These are phyloP conservation scores for Calliphora vicina DNA, from an alignment of 1,140 invertebrate genomes.

Conservation along the genomic window DNA sequence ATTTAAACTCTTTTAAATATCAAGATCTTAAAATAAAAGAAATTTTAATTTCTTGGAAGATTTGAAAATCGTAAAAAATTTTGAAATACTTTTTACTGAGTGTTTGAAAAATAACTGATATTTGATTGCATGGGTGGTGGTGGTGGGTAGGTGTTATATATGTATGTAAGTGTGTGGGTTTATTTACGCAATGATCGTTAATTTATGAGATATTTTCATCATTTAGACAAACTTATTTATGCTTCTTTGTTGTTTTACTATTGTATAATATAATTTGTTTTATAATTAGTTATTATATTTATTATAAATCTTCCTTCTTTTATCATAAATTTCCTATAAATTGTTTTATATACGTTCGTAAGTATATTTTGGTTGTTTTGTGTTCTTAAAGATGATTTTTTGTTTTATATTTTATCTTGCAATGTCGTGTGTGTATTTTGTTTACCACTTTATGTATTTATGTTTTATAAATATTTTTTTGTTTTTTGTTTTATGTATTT, in stretches of 20 bases:
- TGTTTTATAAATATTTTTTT: neutral
- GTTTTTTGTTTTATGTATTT: constrained; percentile 7
- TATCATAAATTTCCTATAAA: constrained; percentile 17
- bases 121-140: no score
- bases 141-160: no score
- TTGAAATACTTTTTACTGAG: no score
- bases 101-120: no score
- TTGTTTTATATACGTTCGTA: constrained; percentile 2
- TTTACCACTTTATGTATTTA: no score
- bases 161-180: neutral
- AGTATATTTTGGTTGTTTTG: neutral
- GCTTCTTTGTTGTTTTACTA: neutral
- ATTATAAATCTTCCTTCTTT: neutral
- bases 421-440: no score
- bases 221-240: neutral
- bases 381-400: neutral
- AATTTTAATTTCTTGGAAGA: no score
- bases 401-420: neutral
- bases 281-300: constrained; percentile 11
- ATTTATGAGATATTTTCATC: neutral
- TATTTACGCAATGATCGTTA: constrained; percentile 28
- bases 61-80: no score
- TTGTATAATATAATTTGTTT: neutral
- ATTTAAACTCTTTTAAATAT: no score
- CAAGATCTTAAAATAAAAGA: no score